Base-by-base conservation (phyloP, 2,888 invertebrate genomes). In the Apodemia zela region DNA sequence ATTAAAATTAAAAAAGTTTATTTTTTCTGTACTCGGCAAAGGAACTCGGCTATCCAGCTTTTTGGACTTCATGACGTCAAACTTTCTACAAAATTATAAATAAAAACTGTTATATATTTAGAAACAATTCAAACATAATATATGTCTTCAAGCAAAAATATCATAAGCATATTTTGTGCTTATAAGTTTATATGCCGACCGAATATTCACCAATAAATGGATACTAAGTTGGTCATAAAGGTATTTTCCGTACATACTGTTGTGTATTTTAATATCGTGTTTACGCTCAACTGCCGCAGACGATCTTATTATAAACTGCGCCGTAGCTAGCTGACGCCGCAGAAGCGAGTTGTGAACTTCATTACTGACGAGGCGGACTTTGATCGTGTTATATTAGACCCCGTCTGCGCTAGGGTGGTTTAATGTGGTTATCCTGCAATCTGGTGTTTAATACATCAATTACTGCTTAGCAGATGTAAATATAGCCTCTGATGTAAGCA, bases 321-420 rank as follows among this genome's bases (percentile, higher is more conserved):
- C 58, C 29, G 58, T 58, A 17, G 21, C 21, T 13, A 8, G 58
- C 33, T 35, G 51, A 51, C 61, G 61, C 33, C 47, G 25, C 57
- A 29, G 58, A 57, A 57, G 58, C 58, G 58, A 62, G 58, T 62
- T 62, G 42, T 25, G 42, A 62, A 62, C 62, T 62, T 62, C 62
- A 62, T 62, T 62, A 62, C 57, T 42, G 38, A 38, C 59, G 38
- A 42, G 33, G 60, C 47, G 21, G 29, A 59, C 60, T 65, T 65
- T 62, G 65, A 65, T 65, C 63, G 58, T 62, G 42, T 59, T 59
- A 47, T 54, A 65, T 65, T 62, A 59, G 62, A 51, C 60, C 62
- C 60, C 51, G 42, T 57, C 38, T 62, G n/a, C 29, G 45, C 58
- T 58, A 29, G 47, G 61, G 58, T 45, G 57, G 57, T 62, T 62